Evolutionary conservation across 1,140 invertebrate genomes (phyloP).

Genomic region (Zaprionus capensis): DNA sequence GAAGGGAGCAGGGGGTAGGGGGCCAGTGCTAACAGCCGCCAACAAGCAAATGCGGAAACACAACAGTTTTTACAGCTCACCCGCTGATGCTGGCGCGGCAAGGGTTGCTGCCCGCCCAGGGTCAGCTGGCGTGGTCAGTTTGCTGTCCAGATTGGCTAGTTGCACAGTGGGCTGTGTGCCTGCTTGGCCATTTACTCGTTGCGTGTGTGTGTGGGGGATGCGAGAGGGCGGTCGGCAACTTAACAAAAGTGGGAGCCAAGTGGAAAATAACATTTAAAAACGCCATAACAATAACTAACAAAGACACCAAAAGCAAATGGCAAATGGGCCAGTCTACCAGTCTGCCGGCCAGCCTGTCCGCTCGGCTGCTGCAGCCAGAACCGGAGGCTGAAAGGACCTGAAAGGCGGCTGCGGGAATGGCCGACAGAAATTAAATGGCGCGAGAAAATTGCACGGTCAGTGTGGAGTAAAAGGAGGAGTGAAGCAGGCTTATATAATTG

Average conservation of each 20-base stretch:
- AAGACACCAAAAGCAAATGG: conserved; percentile 82
- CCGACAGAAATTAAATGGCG: conserved; percentile 78
- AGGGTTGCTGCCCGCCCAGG: conserved; percentile 45
- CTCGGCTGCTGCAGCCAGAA: conserved; percentile 24
- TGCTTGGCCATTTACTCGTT: conserved; percentile 15
- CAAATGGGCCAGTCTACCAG: conserved; percentile 50
- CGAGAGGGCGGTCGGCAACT: conserved; percentile 53
- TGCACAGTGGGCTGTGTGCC: conserved; percentile 16
- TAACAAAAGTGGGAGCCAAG: conserved; percentile 82
- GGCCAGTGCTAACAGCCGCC: conserved; percentile 47
- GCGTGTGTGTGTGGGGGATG: conserved; percentile 11
- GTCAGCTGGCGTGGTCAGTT: conserved; percentile 56
- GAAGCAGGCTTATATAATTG: conserved; percentile 78
- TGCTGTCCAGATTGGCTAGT: conserved; percentile 55
- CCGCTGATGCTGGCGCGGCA: conserved; percentile 35
- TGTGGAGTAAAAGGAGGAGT: conserved; percentile 63
- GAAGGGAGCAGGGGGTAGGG: not conserved
- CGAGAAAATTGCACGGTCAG: conserved; percentile 80
- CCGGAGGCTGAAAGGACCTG: conserved; percentile 22
- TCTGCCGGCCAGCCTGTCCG: conserved; percentile 37
- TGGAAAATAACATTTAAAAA: conserved; percentile 83
- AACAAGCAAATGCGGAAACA: conserved; percentile 66
- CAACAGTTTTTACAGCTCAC: conserved; percentile 52
- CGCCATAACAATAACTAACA: conserved; percentile 82
- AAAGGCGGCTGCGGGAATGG: conserved; percentile 18